phyloP scores from a whole-genome alignment of 1,140 invertebrate species.

The Drosophila kikkawai region DNA sequence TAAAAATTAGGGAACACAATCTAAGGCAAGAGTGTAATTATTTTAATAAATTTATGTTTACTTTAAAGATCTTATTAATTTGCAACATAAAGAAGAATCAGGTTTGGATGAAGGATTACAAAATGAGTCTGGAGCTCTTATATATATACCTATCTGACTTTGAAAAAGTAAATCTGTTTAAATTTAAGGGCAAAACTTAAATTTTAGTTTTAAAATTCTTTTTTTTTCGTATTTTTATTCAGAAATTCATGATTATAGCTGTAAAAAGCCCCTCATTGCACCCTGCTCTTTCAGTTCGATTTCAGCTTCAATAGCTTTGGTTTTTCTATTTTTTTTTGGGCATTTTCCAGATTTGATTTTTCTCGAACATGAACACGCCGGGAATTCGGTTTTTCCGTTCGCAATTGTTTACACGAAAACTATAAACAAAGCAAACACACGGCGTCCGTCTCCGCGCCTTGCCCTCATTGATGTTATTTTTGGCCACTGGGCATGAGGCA shows the following conservation, averaged over 20 bases:
- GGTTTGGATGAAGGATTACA: background rate
- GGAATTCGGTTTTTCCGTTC: constrained; percentile 60
- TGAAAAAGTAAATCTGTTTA: background rate
- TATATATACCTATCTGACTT: background rate
- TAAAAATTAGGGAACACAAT: background rate
- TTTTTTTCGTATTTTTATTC: background rate
- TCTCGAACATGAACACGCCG: constrained; percentile 66
- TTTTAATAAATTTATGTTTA: background rate
- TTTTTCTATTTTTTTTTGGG: constrained; percentile 9
- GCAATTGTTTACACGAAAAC: constrained; percentile 77
- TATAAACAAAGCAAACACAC: constrained; percentile 69
- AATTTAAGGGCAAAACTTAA: background rate
- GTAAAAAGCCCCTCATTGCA: constrained; percentile 28
- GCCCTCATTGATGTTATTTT: constrained; percentile 69
- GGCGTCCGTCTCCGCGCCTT: constrained; percentile 24
- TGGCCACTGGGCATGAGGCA: constrained; percentile 59
- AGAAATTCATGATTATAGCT: constrained; percentile 6
- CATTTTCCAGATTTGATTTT: constrained; percentile 60
- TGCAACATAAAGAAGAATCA: background rate
- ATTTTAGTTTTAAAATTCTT: no score
- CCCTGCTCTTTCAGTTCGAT: constrained; percentile 6
- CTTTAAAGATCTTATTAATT: background rate
- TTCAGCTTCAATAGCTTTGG: constrained; percentile 3
- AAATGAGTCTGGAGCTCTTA: background rate
- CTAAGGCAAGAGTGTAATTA: background rate